Evolutionary conservation across 2,888 invertebrate species (phyloP), one percentile per base, ranked within the genome.

Genomic region (Schrankia costaestrigalis): DNA sequence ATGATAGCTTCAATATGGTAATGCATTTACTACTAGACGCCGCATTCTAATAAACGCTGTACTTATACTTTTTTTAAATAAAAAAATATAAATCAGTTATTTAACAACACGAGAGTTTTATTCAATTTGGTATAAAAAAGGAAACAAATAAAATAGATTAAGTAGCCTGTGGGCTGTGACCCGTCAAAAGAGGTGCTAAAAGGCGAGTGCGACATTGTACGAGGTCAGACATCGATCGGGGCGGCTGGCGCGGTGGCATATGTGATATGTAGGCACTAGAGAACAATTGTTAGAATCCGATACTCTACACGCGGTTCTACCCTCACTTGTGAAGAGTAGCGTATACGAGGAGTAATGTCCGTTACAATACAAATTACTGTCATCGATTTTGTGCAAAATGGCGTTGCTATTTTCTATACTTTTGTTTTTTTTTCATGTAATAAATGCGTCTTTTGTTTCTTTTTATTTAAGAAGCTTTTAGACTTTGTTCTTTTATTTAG

Each of bases 221-320:
- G 75, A 75, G 79, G 81, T 77, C 78, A 76, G 71, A 59, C 73
- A 81, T 84, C 82, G 84, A 84, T 82, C 81, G 78, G 55, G 61
- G 61, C 54, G 61, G 63, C 31, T 27, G 46, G 42, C 29, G 43
- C 32, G 52, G 58, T 44, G 56, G 60, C 56, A 58, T 59, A 60
- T 63, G 54, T 61, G 31, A 36, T 35, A 31, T 31, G 60, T 62
- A 59, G 56, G 50, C 56, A 50, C 51, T 45, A 43, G 56, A 65
- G 62, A 67, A 71, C 67, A 67, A 72, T 68, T 56, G 62, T 53
- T 60, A 57, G 49, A 63, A 60, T 50, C 47, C 41, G 52, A 62
- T 52, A 57, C 56, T 54, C 46, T 49, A 50, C 44, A 30, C 41
- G 42, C 29, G 29, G 31, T 44, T 45, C 50, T 39, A 37, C 35